Evolutionary conservation across 2,888 invertebrate genomes (phyloP), one percentile per base, ranked within the genome.

Genomic region (Pteria penguin): DNA sequence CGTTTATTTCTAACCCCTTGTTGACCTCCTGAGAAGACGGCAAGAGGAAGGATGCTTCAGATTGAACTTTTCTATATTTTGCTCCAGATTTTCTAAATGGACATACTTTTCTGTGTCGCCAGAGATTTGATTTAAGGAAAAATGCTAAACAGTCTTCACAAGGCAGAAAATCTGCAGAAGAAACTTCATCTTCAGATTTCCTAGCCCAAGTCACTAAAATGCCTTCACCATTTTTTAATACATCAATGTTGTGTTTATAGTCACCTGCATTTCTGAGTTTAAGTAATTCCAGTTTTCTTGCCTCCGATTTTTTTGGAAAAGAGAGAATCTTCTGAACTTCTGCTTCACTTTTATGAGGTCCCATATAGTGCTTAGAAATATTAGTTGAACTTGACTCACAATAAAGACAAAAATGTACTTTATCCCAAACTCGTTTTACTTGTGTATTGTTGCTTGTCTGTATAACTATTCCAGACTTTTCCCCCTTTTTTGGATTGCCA

Each of bases 241-340:
- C 78, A 32, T 61, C 54, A 11, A 52, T 65, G 57, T 78, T 78
- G 57, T 78, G 70, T 36, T 74, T 58, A 52, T 66, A 78, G 27
- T 78, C 73, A 2, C 78, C 74, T 31, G 78, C 71, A 32, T 74
- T 78, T 74, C 78, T 74, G n/a, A 78, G 61, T 60, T 65, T 63
- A 26, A 60, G 2, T 60, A 78, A 11, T 32, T 63, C 74, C 31
- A 70, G 36, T 11, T 29, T 67, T 63, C 78, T 75, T 32, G 68
- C 67, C 31, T 73, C 29, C 57, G 78, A 78, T 1, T 57, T 14
- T 14, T 45, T 31, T 22, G 61, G 57, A 45, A 55, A 58, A 2
- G 54, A 62, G 27, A 66, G 31, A 24, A 74, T 67, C 31, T 55
- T 52, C 65, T 70, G 45, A 31, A 78, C 74, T 18, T 71, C 66